Evolutionary conservation across 2,113 vertebrate genomes (phyloP).

Genomic region (Glareola pratincola): DNA sequence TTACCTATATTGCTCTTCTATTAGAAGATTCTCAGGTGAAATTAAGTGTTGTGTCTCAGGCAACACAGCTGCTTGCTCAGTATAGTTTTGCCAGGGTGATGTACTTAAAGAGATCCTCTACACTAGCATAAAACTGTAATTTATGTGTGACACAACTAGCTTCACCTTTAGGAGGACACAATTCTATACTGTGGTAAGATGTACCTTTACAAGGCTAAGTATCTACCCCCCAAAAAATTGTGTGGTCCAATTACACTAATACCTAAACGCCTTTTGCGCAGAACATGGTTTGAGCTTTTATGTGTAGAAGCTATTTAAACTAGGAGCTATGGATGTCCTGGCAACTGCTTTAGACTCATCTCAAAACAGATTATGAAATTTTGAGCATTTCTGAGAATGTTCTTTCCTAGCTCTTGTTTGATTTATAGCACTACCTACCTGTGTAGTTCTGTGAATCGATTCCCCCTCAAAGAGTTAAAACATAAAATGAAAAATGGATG

Average conservation of each 20-base stretch:
- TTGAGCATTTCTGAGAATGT: not conserved
- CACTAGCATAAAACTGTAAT: not conserved
- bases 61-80: not conserved
- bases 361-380: not conserved
- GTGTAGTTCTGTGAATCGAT: not conserved
- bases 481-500: not conserved
- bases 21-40: not conserved
- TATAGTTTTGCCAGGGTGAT: not conserved
- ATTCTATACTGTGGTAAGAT: not conserved
- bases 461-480: not conserved
- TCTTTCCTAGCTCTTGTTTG: not conserved
- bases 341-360: not conserved
- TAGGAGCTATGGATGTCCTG: not conserved
- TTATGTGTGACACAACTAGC: not conserved
- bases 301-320: not conserved
- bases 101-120: not conserved
- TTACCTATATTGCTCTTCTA: not conserved
- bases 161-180: not conserved
- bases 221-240: not conserved
- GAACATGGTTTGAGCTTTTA: not conserved
- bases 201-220: not conserved
- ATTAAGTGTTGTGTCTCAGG: not conserved
- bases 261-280: not conserved
- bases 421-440: not conserved
- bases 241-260: not conserved